Conservation (phyloP, 2,888 invertebrate species). For the Drosophila kanekoi region DNA sequence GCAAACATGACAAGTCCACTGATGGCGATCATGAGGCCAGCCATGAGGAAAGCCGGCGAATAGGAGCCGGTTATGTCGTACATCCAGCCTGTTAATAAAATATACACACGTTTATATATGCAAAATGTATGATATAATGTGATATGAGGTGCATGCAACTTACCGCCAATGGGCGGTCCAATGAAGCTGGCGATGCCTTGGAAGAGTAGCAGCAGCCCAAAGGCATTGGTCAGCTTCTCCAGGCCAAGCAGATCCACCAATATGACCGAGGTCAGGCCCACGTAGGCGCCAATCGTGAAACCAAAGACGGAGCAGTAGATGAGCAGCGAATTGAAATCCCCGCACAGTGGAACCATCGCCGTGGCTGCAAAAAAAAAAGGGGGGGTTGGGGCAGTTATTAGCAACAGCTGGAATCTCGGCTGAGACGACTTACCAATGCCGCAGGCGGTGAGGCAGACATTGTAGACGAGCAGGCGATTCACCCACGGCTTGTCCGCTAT, state of each 20-base stretch:
- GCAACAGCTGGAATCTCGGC: too few species aligned
- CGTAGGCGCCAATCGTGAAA: constrained; percentile 97
- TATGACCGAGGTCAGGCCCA: constrained; percentile 97
- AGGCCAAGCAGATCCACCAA: constrained; percentile 97
- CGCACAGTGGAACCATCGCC: constrained; percentile 91
- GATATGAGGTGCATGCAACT: constrained; percentile 33
- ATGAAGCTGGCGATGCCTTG: constrained; percentile 97
- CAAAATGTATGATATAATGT: not conserved
- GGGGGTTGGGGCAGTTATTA: not conserved
- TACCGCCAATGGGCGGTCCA: constrained; percentile 97
- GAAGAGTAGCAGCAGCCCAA: constrained; percentile 95
- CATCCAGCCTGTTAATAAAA: constrained; percentile 89
- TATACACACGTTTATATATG: not conserved
- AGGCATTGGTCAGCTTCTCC: constrained; percentile 97
- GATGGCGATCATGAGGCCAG: constrained; percentile 93
- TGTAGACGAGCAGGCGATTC: constrained; percentile 96
- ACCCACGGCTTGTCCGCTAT: constrained; percentile 95
- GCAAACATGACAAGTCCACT: constrained; percentile 95
- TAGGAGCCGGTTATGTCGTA: constrained; percentile 92
- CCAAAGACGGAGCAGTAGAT: constrained; percentile 93
- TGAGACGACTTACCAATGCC: constrained; percentile 91
- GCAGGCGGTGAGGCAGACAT: constrained; percentile 93
- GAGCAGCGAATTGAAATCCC: constrained; percentile 90
- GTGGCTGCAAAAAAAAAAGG: constrained; percentile 89
- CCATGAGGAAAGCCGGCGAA: constrained; percentile 94